These are phyloP conservation scores for Sigmodon hispidus DNA, from an alignment of 2,113 vertebrate genomes.

Conservation along the genomic window DNA sequence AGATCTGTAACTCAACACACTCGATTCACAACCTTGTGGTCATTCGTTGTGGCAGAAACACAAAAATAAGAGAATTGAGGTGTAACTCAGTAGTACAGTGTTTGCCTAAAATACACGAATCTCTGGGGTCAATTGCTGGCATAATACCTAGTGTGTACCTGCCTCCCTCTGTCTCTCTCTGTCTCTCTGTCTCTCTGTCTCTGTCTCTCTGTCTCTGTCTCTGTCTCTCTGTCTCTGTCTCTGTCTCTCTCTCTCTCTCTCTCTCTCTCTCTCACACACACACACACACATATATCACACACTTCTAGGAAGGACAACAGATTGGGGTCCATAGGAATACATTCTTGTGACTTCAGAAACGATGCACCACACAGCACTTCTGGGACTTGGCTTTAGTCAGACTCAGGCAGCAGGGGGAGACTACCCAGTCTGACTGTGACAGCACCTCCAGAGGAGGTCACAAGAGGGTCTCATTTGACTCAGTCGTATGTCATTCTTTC, in stretches of 20 bases:
- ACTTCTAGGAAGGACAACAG: neutral
- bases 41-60: neutral
- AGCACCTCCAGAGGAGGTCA: neutral
- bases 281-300: neutral
- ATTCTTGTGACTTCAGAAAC: constrained; percentile 19
- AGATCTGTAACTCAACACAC: neutral
- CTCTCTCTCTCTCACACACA: too few relatives aligned
- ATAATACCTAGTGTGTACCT: too few relatives aligned
- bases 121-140: neutral
- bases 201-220: too few relatives aligned
- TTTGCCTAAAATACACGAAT: neutral
- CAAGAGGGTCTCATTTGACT: neutral
- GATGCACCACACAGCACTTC: neutral
- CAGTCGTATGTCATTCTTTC: neutral
- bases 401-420: neutral
- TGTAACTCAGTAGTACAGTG: neutral
- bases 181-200: too few relatives aligned
- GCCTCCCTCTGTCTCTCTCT: too few relatives aligned
- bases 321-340: neutral
- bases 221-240: too few relatives aligned
- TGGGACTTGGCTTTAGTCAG: neutral
- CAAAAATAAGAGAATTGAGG: neutral
- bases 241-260: too few relatives aligned
- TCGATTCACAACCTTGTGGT: neutral
- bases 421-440: neutral